phyloP scores from a whole-genome alignment of 2,113 vertebrate genomes.

The Dasypus novemcinctus region DNA sequence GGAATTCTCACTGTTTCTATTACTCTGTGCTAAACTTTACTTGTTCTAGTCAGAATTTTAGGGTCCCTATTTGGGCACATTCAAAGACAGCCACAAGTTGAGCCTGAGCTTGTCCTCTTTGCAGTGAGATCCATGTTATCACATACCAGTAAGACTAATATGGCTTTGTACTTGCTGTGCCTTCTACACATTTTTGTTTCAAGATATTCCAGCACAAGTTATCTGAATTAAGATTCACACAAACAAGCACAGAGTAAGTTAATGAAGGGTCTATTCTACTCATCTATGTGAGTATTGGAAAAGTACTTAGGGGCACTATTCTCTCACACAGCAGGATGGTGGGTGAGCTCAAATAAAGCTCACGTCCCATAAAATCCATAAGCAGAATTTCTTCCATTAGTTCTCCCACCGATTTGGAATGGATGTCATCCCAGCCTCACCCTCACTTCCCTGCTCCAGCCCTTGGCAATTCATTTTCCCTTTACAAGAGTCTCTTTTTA shows the following conservation, averaged over 20 bases:
- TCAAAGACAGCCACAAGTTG: not conserved
- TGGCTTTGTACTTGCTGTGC: not conserved
- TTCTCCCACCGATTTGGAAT: conserved; percentile 46
- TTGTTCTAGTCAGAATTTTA: not conserved
- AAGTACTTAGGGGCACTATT: conserved; percentile 64
- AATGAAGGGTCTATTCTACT: not conserved
- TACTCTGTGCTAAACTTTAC: not conserved
- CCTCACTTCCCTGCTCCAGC: not conserved
- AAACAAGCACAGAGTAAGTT: not conserved
- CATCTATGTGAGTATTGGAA: conserved; percentile 62
- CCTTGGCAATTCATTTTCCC: conserved; percentile 45
- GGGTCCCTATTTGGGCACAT: not conserved
- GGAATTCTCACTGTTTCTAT: not conserved
- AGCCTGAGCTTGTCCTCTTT: not conserved
- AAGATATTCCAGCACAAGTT: not conserved
- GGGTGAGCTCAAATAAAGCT: conserved; percentile 60
- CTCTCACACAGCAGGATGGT: conserved; percentile 65
- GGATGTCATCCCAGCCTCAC: not conserved
- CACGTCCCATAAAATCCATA: conserved; percentile 41
- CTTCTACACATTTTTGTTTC: not conserved
- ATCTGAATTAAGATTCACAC: not conserved
- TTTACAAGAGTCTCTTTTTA: conserved; percentile 68
- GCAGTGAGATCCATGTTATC: not conserved
- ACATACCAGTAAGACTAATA: not conserved
- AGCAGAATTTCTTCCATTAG: conserved; percentile 64